A percentile compares a stretch with the other conserved stretches of the same genome.
phyloP scores from a whole-genome alignment of 2,888 invertebrate genomes.

The Anthoptus insignis region DNA sequence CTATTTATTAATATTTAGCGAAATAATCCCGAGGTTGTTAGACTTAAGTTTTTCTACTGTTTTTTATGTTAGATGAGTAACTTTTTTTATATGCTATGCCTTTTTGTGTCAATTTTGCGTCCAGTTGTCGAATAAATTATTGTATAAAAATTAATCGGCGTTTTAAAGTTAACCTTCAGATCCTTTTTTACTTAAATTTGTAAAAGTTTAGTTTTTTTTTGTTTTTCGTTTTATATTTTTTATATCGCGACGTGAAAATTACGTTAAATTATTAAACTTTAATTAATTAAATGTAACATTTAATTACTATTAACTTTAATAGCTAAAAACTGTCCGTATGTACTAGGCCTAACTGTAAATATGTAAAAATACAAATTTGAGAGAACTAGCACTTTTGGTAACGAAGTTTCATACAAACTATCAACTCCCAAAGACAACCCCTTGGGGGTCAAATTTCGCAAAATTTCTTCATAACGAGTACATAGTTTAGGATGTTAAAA shows the following conservation, averaged over 20 bases:
- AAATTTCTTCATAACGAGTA: too few species aligned
- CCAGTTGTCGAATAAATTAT: slow-evolving; percentile 27
- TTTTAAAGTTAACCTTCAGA: slow-evolving; percentile 13
- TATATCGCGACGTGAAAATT: neutral
- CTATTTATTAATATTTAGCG: slow-evolving; percentile 9
- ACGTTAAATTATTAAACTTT: slow-evolving; percentile 9
- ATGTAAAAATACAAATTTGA: too few species aligned
- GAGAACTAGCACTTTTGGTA: too few species aligned
- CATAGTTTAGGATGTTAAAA: too few species aligned
- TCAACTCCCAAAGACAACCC: too few species aligned
- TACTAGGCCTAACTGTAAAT: slow-evolving; percentile 69
- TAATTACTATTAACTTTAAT: slow-evolving; percentile 26
- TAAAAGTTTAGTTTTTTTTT: neutral
- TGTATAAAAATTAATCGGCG: slow-evolving; percentile 28
- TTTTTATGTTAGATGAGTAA: slow-evolving; percentile 19
- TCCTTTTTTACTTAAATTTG: slow-evolving; percentile 7
- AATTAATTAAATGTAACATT: slow-evolving; percentile 14
- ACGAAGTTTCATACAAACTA: too few species aligned
- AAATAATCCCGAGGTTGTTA: slow-evolving; percentile 26
- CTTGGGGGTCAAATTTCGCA: too few species aligned
- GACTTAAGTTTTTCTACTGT: slow-evolving; percentile 31
- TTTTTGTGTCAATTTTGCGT: slow-evolving; percentile 30
- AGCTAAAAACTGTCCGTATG: slow-evolving; percentile 43
- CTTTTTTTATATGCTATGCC: slow-evolving; percentile 8
- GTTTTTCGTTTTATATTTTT: slow-evolving; percentile 10